Evolutionary conservation across 2,113 vertebrate genomes (phyloP).

Genomic region (Myotis lucifugus): DNA sequence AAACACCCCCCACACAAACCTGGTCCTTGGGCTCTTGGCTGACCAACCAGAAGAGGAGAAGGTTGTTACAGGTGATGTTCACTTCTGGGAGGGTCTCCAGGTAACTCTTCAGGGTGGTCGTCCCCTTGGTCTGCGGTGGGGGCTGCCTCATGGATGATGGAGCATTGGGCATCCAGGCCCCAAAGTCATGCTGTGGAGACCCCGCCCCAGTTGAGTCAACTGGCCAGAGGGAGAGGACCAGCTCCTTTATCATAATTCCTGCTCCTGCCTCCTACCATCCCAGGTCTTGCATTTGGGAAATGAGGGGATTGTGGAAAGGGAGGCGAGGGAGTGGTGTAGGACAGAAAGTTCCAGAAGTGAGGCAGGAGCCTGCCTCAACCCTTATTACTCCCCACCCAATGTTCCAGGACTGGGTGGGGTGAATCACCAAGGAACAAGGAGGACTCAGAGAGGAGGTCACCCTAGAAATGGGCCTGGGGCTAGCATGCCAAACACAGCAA

Average conservation of each 20-base stretch:
- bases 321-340: neutral
- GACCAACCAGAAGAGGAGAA: constrained; percentile 82
- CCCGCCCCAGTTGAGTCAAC: neutral
- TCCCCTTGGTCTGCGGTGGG: constrained; percentile 86
- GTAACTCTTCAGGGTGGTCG: constrained; percentile 81
- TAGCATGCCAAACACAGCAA: neutral
- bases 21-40: constrained; percentile 83
- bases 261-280: neutral
- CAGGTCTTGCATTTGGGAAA: neutral
- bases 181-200: constrained; percentile 86
- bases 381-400: constrained; percentile 7
- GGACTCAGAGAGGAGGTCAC: neutral
- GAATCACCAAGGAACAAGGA: constrained; percentile 55
- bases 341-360: constrained; percentile 36
- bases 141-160: constrained; percentile 86
- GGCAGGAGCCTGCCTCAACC: constrained; percentile 15
- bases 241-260: neutral
- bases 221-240: neutral
- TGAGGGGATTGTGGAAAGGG: neutral
- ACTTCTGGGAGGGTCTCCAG: constrained; percentile 85
- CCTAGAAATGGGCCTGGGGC: constrained; percentile 31
- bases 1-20: constrained; percentile 68
- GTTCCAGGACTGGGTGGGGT: constrained; percentile 36
- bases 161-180: constrained; percentile 89
- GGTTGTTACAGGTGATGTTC: constrained; percentile 81